Evolutionary conservation across 2,797 vertebrate species (phyloP), one percentile per base, ranked within the genome.

Genomic region (Sphaeramia orbicularis): DNA sequence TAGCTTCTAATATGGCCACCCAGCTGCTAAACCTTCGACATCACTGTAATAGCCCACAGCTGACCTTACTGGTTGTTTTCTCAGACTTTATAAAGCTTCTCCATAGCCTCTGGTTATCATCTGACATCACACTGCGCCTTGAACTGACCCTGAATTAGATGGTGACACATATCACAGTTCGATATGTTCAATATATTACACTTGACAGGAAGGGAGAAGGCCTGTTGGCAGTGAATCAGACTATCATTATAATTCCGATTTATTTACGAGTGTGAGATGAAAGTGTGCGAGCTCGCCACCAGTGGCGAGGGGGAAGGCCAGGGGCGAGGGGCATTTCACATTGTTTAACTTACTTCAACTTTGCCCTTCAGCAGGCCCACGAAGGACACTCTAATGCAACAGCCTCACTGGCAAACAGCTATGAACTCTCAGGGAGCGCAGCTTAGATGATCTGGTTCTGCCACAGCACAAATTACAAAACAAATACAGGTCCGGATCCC

Each of bases 221-320:
- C 15, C 12, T 42, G 16, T 8, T 54, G 73, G 59, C 63, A 38
- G 57, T 65, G n/a, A 0, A 7, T 43, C 24, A 54, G 49, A 65
- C 14, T 59, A 52, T 55, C 70, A 8, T 71, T 84, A 72, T 73
- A 79, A 65, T 74, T 71, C 32, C 47, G 68, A 74, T 42, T 65
- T 85, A 70, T 81, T 83, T 83, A 78, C 6, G 38, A 86, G 68
- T 24, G 57, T 10, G 35, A 77, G 56, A 82, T 84, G 36, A 81
- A 83, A 71, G 63, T 19, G 10, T 38, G 50, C n/a, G 61, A 58
- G 71, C 51, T 68, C 56, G 38, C 53, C 58, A 42, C 35, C 51
- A 55, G 40, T 52, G 69, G 70, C 40, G 14, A 24, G 21, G 14
- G 51, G 45, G 14, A n/a, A 36, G 41, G 27, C 3, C 27, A 18